A percentile compares a stretch with the other conserved stretches of the same genome.
phyloP scores from a whole-genome alignment of 2,113 vertebrate species.

The Grammomys dolichurus region DNA sequence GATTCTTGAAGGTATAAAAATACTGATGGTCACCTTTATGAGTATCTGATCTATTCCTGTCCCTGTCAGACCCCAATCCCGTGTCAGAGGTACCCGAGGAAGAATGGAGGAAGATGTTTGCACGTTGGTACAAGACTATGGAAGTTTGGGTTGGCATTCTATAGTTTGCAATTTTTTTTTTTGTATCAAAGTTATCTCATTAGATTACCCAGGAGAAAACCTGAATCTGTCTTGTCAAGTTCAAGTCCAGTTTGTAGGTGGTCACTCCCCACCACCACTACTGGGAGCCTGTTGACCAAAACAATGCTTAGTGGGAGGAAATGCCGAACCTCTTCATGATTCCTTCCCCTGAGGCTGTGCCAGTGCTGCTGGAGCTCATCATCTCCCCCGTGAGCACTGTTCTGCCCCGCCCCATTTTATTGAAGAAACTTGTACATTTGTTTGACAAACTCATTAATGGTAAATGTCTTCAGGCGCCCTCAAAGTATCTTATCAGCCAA shows the following conservation, averaged over 20 bases:
- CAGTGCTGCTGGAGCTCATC: too few species aligned
- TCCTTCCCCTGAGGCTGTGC: not conserved
- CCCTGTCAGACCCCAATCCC: not conserved
- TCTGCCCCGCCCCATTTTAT: not conserved
- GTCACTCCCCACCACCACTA: not conserved
- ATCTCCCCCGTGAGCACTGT: not conserved
- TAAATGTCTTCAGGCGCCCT: accelerated
- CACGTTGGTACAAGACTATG: too few species aligned
- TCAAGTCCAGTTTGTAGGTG: not conserved
- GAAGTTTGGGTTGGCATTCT: too few species aligned
- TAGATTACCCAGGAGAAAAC: not conserved
- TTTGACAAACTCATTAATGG: not conserved
- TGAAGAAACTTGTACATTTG: not conserved
- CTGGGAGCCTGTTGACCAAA: not conserved
- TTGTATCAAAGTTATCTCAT: not conserved
- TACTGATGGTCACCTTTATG: not conserved
- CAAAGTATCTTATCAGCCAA: not conserved
- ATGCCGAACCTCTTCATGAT: not conserved
- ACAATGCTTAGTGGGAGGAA: accelerated
- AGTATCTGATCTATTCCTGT: not conserved
- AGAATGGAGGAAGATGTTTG: not conserved
- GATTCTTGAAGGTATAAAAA: not conserved
- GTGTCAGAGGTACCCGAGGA: not conserved
- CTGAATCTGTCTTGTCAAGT: too few species aligned
- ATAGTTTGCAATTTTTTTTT: not conserved